phyloP scores from a whole-genome alignment of 53 echinoderm and acorn worm genomes.

The Antedon mediterranea region DNA sequence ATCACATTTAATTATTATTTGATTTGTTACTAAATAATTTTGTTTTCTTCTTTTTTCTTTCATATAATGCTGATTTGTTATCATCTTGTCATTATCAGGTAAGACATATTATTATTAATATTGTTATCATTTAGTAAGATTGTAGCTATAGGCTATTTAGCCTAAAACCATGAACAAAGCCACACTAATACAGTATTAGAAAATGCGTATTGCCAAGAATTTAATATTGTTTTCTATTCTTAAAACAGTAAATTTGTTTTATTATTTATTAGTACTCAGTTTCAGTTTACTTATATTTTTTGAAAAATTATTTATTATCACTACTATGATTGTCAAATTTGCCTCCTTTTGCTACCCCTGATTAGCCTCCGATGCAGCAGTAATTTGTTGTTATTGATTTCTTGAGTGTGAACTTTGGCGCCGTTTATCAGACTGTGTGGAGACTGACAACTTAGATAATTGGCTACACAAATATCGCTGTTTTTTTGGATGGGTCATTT shows the following conservation, averaged over 20 bases:
- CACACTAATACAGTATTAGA: too few species aligned
- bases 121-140: too few species aligned
- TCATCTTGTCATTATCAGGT: neutral
- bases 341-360: neutral
- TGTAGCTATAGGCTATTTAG: too few species aligned
- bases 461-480: neutral
- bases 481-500: neutral
- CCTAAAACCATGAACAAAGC: too few species aligned
- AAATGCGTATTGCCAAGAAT: too few species aligned
- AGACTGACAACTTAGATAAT: neutral
- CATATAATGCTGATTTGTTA: neutral
- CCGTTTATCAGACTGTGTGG: neutral
- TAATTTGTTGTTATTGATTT: constrained; percentile 1
- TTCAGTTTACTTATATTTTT: neutral
- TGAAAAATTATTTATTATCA: neutral
- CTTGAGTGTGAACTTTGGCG: neutral
- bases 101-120: neutral
- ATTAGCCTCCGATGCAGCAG: neutral
- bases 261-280: too few species aligned
- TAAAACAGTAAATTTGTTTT: too few species aligned
- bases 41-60: neutral
- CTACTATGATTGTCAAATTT: neutral
- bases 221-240: too few species aligned
- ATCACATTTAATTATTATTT: too few species aligned
- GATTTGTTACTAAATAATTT: too few species aligned